phyloP scores from a whole-genome alignment of 37 sponge, comb jelly and placozoan species.

The Halichondria panicea region DNA sequence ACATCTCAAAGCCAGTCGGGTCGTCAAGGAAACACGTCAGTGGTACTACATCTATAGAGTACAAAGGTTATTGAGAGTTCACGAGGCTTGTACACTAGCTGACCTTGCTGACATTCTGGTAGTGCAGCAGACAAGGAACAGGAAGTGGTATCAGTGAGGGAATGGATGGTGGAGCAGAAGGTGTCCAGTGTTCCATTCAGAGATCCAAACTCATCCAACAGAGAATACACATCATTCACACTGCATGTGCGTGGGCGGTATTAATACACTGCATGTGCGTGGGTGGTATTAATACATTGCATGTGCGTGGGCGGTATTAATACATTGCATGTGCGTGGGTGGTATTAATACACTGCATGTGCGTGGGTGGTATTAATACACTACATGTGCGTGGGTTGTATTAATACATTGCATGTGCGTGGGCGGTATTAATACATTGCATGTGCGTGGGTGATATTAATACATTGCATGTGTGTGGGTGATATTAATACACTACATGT shows the following conservation, averaged over 20 bases:
- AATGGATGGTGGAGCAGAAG: slow-evolving; percentile 11
- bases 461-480: neutral
- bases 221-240: slow-evolving; percentile 17
- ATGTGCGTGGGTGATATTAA: neutral
- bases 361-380: no score
- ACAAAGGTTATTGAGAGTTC: no score
- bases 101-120: neutral
- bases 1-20: slow-evolving; percentile 4
- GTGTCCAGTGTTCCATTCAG: slow-evolving; percentile 16
- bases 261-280: no score
- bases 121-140: neutral
- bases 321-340: no score
- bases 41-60: slow-evolving; percentile 9
- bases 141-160: neutral
- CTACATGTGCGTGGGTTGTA: no score
- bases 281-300: no score
- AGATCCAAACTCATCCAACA: slow-evolving; percentile 21
- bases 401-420: no score
- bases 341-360: no score
- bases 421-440: no score
- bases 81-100: neutral
- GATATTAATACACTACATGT: slow-evolving; percentile 8
- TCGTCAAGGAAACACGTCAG: slow-evolving; percentile 18
- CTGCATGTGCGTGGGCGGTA: slow-evolving; percentile 5
- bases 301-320: no score